phyloP scores from a whole-genome alignment of 2,113 vertebrate genomes.

The Brienomyrus longianalis region DNA sequence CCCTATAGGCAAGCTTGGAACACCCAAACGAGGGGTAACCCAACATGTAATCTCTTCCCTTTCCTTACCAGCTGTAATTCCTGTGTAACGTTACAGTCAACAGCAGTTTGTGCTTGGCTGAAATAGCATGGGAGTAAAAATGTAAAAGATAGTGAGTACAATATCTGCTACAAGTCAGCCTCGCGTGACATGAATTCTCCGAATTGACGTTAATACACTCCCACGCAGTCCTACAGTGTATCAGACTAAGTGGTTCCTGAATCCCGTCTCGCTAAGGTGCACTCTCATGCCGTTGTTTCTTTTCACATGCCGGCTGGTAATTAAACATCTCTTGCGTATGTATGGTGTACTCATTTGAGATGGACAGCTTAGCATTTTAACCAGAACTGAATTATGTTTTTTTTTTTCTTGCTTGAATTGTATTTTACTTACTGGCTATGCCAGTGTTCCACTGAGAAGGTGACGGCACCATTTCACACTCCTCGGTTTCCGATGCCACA shows the following conservation, averaged over 20 bases:
- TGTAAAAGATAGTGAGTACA: background rate
- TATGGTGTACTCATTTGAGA: background rate
- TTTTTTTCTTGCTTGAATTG: background rate
- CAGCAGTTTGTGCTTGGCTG: background rate
- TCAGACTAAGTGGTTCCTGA: background rate
- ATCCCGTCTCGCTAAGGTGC: background rate
- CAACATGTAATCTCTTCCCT: background rate
- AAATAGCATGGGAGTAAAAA: background rate
- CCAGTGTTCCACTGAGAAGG: background rate
- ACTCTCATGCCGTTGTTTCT: background rate
- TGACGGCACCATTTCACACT: background rate
- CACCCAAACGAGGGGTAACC: background rate
- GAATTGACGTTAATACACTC: background rate
- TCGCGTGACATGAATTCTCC: background rate
- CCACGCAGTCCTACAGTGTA: background rate
- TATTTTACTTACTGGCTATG: background rate
- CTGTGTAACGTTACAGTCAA: background rate
- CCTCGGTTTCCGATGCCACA: background rate
- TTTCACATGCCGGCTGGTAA: background rate
- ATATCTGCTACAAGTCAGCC: background rate
- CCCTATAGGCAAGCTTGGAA: background rate
- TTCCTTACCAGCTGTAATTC: background rate
- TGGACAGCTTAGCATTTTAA: background rate
- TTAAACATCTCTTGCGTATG: background rate
- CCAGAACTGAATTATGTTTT: background rate